Conservation (phyloP, 2,113 vertebrate species). For the Nothobranchius kuhntae region DNA sequence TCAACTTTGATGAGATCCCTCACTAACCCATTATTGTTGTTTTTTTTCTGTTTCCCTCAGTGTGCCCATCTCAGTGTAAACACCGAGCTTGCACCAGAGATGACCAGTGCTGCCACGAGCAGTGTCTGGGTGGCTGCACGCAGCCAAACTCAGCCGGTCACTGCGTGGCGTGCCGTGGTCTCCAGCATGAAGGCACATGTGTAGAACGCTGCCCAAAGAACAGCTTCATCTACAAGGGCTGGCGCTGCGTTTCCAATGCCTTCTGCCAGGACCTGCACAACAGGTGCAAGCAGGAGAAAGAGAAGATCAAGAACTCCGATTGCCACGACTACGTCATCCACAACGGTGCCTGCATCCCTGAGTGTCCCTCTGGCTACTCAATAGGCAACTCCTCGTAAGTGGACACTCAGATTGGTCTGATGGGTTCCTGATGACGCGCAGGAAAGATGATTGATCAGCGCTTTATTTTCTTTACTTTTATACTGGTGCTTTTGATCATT, state of each 20-base stretch:
- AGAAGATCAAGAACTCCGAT: conserved; percentile 67
- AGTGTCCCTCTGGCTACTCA: conserved; percentile 92
- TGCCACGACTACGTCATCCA: conserved; percentile 91
- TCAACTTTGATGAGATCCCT: background rate
- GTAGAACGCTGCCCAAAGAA: conserved; percentile 85
- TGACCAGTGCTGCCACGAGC: conserved; percentile 88
- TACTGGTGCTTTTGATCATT: too few relatives aligned
- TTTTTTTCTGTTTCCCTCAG: conserved; percentile 62
- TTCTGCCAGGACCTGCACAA: conserved; percentile 92
- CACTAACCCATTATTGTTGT: background rate
- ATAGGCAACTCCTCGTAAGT: conserved; percentile 94
- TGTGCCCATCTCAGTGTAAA: conserved; percentile 88
- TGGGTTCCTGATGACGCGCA: conserved; percentile 13
- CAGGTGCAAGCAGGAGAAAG: conserved; percentile 78
- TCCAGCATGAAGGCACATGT: conserved; percentile 81
- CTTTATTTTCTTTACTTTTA: background rate
- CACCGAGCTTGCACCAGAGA: conserved; percentile 86
- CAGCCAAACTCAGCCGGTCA: conserved; percentile 78
- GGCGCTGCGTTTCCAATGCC: conserved; percentile 89
- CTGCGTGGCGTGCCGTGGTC: conserved; percentile 89
- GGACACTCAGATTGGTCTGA: conserved; percentile 12
- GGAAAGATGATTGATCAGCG: conserved; percentile 20
- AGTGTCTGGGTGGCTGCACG: conserved; percentile 89
- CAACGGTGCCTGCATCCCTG: conserved; percentile 86
- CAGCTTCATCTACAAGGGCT: conserved; percentile 86